A percentile compares a stretch with the other conserved stretches of the same genome.
Conservation (phyloP, 2,113 vertebrate genomes). For the Oryzias javanicus region DNA sequence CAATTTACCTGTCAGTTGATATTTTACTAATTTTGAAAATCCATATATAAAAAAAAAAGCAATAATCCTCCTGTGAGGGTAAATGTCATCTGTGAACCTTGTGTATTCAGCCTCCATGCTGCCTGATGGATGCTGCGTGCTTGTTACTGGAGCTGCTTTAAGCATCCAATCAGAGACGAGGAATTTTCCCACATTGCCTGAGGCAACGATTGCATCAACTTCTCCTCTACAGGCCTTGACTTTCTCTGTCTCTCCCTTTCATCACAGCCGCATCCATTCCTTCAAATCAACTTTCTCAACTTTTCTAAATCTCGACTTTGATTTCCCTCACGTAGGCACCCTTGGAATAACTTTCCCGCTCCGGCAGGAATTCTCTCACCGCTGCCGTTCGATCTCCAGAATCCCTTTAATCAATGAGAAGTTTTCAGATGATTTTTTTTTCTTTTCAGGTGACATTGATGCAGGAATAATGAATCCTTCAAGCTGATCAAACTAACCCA, state of each 20-base stretch:
- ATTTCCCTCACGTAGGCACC: constrained; percentile 4
- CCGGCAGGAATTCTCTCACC: neutral
- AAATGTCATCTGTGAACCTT: constrained; percentile 36
- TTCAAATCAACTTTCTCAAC: constrained; percentile 2
- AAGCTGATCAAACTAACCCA: neutral
- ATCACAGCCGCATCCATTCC: constrained; percentile 2
- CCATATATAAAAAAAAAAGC: neutral
- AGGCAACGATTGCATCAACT: constrained; percentile 39
- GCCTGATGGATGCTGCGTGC: constrained; percentile 27
- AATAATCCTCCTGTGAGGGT: constrained; percentile 6
- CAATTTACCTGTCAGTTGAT: too few species aligned
- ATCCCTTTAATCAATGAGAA: neutral
- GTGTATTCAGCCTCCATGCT: constrained; percentile 27
- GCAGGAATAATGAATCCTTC: neutral
- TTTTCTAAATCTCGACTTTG: constrained; percentile 21
- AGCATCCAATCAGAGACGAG: constrained; percentile 30
- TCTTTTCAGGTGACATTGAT: neutral
- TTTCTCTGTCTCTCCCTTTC: constrained; percentile 2
- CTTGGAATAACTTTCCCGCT: constrained; percentile 16
- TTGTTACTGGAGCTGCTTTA: constrained; percentile 55
- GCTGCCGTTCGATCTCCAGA: neutral
- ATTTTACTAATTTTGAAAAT: too few species aligned
- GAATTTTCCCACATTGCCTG: constrained; percentile 10
- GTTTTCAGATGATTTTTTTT: neutral
- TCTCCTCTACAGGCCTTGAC: constrained; percentile 9